Evolutionary conservation across 2,888 invertebrate genomes (phyloP), one percentile per base, ranked within the genome.

Genomic region (Catocala nupta): DNA sequence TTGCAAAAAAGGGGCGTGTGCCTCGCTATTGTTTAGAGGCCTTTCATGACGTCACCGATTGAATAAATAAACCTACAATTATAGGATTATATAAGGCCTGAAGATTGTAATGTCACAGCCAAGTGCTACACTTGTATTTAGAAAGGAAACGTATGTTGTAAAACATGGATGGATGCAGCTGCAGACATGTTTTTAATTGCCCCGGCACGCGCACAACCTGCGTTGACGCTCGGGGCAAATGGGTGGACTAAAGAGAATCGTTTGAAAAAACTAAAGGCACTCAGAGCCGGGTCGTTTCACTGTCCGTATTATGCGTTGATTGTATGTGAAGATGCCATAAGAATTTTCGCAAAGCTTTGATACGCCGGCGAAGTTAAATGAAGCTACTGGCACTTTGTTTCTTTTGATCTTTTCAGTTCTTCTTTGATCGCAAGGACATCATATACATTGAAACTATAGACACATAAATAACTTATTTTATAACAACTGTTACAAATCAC

Each of bases 181-280:
- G 85, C 80, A 59, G 63, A 72, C 67, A 59, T 67, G 73, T 75
- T 72, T 75, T 77, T 85, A 82, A 86, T 83, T 82, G 77, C 70
- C 56, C 57, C 62, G 81, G 82, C 84, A 86, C 83, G 84, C 80
- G 84, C 71, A 69, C 70, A 67, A 80, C 77, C 75, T 77, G 77
- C 75, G 61, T 44, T 39, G 55, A 9, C 39, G 51, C 62, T 42
- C 13, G 45, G 51, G 45, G 47, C 55, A 16, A 48, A 8, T 43
- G 53, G 13, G 7, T 43, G 43, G 2, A 56, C 44, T 16, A 65
- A 34, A 16, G 53, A 39, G 12, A 50, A 43, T 50, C 10, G 13
- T 44, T 55, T 55, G 47, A 43, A 25, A 53, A 53, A 8, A 39
- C 13, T 34, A 9, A 11, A 11, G 12, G 45, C 13, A 11, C 10